Evolutionary conservation across 2,888 invertebrate species (phyloP).

Genomic region (Dolichopus griseipennis): DNA sequence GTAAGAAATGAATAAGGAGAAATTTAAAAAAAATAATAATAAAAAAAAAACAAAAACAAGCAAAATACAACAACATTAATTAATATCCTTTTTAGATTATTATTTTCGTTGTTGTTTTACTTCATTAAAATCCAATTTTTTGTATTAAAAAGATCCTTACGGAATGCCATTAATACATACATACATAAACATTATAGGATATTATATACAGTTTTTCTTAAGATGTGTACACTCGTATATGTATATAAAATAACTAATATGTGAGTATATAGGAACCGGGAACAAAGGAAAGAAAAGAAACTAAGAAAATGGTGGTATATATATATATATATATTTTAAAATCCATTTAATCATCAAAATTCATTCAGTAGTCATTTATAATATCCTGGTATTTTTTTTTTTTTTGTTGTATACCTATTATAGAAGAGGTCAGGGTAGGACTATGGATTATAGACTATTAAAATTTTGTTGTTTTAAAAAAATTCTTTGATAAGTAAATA

Average conservation of each 20-base stretch:
- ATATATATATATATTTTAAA: neutral
- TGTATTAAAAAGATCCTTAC: neutral
- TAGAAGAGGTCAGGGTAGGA: neutral
- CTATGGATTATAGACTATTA: neutral
- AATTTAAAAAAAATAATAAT: too few relatives aligned
- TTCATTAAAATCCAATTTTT: constrained; percentile 3
- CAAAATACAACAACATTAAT: neutral
- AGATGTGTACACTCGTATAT: too few relatives aligned
- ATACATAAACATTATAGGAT: neutral
- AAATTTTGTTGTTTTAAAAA: too few relatives aligned
- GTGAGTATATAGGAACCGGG: neutral
- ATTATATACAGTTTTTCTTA: too few relatives aligned
- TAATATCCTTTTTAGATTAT: neutral
- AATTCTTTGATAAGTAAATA: too few relatives aligned
- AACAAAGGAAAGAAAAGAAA: neutral
- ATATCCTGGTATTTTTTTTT: neutral
- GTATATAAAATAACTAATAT: neutral
- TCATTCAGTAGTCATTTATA: neutral
- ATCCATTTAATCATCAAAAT: constrained; percentile 4
- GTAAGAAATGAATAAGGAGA: too few relatives aligned
- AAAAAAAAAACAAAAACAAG: too few relatives aligned
- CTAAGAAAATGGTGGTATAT: neutral
- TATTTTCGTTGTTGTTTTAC: neutral
- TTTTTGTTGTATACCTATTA: neutral
- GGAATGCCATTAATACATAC: neutral